Percentiles rank a stretch among this genome's conserved stretches.
Evolutionary conservation across 2,797 vertebrate species (phyloP).

Genomic region (Harpagifer antarcticus): DNA sequence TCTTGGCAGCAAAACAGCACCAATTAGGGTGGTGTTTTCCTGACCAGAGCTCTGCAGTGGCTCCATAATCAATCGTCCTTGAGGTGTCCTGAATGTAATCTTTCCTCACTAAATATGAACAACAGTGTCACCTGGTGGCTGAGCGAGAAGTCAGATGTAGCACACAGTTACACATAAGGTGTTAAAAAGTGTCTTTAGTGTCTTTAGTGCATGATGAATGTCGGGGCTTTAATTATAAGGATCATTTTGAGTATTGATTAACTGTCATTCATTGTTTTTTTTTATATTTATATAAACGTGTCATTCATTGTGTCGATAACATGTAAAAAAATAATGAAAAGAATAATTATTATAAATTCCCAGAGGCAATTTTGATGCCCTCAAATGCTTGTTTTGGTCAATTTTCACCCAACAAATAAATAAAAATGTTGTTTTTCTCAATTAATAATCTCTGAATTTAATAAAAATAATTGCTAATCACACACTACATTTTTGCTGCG

Average conservation of each 20-base stretch:
- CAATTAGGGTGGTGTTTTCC: constrained; percentile 31
- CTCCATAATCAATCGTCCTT: constrained; percentile 43
- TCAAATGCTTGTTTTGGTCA: not conserved
- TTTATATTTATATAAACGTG: not conserved
- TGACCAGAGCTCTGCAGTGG: constrained; percentile 31
- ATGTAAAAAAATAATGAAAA: not conserved
- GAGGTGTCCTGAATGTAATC: constrained; percentile 24
- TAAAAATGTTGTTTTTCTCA: too few species aligned
- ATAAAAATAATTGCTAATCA: not conserved
- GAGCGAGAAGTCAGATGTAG: accelerated
- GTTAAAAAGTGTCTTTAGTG: not conserved
- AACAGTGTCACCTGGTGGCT: constrained; percentile 70
- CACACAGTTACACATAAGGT: too few species aligned
- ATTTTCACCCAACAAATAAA: too few species aligned
- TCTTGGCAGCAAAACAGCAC: constrained; percentile 28
- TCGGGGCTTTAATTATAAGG: not conserved
- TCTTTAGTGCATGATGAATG: not conserved
- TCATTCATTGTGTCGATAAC: accelerated
- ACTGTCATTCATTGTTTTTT: too few species aligned
- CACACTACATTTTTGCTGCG: too few species aligned
- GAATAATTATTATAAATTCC: too few species aligned
- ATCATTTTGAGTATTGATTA: too few species aligned
- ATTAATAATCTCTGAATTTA: too few species aligned
- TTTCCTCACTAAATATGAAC: constrained; percentile 20
- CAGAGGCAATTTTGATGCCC: not conserved